Percentiles rank a stretch among this genome's conserved stretches.
These are phyloP conservation scores for Oreortyx pictus DNA, from an alignment of 2,797 vertebrate species.

Conservation along the genomic window DNA sequence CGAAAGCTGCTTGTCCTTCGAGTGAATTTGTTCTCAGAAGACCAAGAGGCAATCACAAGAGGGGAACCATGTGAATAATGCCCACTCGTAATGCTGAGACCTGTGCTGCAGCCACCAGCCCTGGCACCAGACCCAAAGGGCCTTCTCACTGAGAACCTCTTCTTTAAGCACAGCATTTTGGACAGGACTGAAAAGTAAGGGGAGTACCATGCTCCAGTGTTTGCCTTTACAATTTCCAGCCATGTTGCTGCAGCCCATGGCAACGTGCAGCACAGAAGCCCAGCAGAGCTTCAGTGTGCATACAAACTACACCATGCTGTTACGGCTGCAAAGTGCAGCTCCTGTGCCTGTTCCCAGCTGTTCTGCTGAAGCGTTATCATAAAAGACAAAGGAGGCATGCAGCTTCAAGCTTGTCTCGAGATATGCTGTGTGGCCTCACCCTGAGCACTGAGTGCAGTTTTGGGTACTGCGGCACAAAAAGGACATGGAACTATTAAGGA, in stretches of 20 bases:
- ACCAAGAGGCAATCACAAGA: neutral
- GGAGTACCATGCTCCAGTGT: neutral
- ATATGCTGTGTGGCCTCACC: no score
- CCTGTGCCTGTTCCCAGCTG: neutral
- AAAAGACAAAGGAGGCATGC: neutral
- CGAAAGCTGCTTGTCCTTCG: neutral
- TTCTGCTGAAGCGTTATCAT: neutral
- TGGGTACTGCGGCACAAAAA: no score
- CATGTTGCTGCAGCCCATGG: fast-evolving
- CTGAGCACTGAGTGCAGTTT: no score
- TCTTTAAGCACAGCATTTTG: neutral
- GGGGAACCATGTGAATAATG: neutral
- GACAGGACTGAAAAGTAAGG: neutral
- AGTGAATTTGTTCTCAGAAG: neutral
- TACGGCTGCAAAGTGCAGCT: neutral
- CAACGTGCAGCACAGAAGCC: neutral
- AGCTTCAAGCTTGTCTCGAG: neutral
- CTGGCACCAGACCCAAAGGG: neutral
- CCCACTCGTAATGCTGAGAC: neutral
- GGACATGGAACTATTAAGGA: no score
- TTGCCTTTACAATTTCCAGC: neutral
- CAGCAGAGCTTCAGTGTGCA: neutral
- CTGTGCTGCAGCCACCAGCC: neutral
- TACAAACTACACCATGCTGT: neutral
- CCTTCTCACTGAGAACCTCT: neutral